A percentile compares a stretch with the other conserved stretches of the same genome.
Conservation (phyloP, 2,888 invertebrate genomes). For the Brachypterus glaber region DNA sequence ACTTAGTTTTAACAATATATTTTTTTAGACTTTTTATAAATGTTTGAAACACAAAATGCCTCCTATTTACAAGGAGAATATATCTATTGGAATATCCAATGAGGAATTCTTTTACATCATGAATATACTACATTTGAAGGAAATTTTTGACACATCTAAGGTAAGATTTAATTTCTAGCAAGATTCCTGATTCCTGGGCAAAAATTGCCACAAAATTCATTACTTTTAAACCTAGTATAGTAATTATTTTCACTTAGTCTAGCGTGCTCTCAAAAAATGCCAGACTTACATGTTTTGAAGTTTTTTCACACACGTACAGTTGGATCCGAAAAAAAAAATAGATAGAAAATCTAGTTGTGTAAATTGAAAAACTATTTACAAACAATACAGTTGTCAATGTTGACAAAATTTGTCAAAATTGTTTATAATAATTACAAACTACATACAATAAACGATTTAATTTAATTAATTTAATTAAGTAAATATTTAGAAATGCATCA, state of each 20-base stretch:
- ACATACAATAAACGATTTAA: slow-evolving; percentile 1
- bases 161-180: slow-evolving; percentile 32
- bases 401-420: too few relatives aligned
- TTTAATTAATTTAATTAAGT: too few relatives aligned
- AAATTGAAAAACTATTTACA: too few relatives aligned
- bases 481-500: too few relatives aligned
- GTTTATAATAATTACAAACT: too few relatives aligned
- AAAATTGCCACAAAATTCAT: too few relatives aligned
- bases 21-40: slow-evolving; percentile 54
- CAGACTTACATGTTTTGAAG: slow-evolving; percentile 3
- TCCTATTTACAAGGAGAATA: slow-evolving; percentile 51
- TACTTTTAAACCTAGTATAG: too few relatives aligned
- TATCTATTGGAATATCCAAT: slow-evolving; percentile 49
- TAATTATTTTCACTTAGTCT: not conserved
- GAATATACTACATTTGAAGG: slow-evolving; percentile 59
- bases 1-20: too few relatives aligned
- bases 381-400: too few relatives aligned
- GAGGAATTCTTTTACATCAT: slow-evolving; percentile 61
- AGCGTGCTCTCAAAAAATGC: not conserved
- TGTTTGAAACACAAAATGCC: slow-evolving; percentile 63
- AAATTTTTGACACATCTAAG: slow-evolving; percentile 60
- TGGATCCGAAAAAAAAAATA: too few relatives aligned
- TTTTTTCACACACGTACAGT: not conserved
- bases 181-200: too few relatives aligned
- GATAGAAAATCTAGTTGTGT: too few relatives aligned